Evolutionary conservation across 2,888 invertebrate genomes (phyloP).

Genomic region (Vannuccia rotundouncinata): DNA sequence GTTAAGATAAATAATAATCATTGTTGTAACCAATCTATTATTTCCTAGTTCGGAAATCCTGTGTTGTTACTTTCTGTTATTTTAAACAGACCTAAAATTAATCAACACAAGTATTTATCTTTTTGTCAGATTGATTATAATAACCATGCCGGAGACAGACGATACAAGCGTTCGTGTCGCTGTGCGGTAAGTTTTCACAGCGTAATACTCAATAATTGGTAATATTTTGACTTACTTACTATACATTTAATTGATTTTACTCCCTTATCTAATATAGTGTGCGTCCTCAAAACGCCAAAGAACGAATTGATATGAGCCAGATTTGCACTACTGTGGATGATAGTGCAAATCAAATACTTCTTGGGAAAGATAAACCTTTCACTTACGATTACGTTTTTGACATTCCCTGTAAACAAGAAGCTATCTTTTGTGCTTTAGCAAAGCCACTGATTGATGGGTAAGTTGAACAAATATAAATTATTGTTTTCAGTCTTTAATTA

Average conservation of each 20-base stretch:
- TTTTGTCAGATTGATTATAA: not conserved
- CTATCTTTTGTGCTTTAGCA: constrained; percentile 76
- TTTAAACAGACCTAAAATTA: no score
- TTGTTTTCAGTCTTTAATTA: constrained; percentile 9
- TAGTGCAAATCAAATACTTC: constrained; percentile 69
- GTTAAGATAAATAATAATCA: no score
- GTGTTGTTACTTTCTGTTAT: no score
- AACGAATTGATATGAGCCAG: constrained; percentile 87
- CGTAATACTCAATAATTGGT: not conserved
- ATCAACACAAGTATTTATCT: no score
- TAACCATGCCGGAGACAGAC: constrained; percentile 41
- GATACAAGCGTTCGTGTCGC: constrained; percentile 50
- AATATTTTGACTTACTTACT: not conserved
- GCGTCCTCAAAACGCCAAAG: constrained; percentile 83
- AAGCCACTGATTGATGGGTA: constrained; percentile 75
- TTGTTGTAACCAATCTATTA: no score
- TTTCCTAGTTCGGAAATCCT: no score
- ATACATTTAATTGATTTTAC: not conserved
- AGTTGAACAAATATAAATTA: constrained; percentile 40
- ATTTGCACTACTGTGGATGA: constrained; percentile 77
- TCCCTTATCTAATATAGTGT: constrained; percentile 66
- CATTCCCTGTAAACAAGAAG: constrained; percentile 66
- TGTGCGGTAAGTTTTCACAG: constrained; percentile 44
- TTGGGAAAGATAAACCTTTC: constrained; percentile 87
- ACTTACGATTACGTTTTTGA: constrained; percentile 95